Base-by-base conservation (phyloP, 2,797 vertebrate species). In the Cuniculus paca region DNA sequence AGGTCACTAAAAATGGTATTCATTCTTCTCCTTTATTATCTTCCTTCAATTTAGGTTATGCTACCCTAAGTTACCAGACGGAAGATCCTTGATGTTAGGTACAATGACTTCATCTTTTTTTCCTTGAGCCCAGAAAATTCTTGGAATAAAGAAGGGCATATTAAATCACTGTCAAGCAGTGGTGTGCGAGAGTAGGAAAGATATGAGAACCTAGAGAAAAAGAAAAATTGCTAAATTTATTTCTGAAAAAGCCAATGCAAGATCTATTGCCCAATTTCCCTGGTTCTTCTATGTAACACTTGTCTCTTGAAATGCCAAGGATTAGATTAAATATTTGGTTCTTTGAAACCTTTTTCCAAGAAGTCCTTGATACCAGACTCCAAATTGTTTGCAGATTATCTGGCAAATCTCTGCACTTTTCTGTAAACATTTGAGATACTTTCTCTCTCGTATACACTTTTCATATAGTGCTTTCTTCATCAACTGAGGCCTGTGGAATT, bases 351-450 rank as follows among this genome's bases (percentile, higher is more conserved):
- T 86, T 86, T 93, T 86, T 17, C 34, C 24, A 52, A 52, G 58
- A 78, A 88, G 68, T 88, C 52, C 31, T 31, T 82, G 70, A 86
- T 60, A 92, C 39, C 63, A 93, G 80, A 90, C n/a, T 96, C 65
- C 80, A 91, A 94, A 95, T 91, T 88, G 39, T 92, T 96, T 95
- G 92, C 79, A 96, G 90, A 94, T 81, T 91, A 36, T 91, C 92
- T 96, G 87, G 83, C 86, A 95, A 48, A 39, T 36, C n/a, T 92
- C 7, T 45, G 28, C 60, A 91, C 54, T 83, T 84, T 94, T 94
- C 60, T 86, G 16, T 82, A 94, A 90, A 61, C 36, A 39, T 42
- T 54, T 54, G 81, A 96, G 82, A 78, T 65, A 45, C 92, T 93
- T 96, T 82, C 42, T 42, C 7, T 68, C 79, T 94, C 70, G 91